Percentiles rank a stretch among this genome's conserved stretches.
These are phyloP conservation scores for Drosophila setosimentum DNA, from an alignment of 2,888 invertebrate species.

Conservation along the genomic window DNA sequence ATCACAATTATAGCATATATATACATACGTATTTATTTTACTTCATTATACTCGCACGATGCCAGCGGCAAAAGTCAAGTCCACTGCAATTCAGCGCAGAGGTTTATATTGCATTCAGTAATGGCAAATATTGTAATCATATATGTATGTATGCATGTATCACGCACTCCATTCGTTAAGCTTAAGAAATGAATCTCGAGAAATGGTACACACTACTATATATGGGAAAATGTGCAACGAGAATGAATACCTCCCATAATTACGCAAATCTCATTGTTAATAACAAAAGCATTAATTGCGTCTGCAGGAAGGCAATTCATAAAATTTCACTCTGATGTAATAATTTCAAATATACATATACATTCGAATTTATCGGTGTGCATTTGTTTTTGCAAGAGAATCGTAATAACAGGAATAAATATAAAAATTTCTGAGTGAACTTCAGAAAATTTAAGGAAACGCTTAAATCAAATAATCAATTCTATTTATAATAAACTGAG, in stretches of 20 bases:
- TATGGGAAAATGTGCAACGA: not conserved
- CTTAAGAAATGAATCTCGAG: constrained; percentile 26
- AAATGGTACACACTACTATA: not conserved
- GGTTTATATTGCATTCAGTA: constrained; percentile 45
- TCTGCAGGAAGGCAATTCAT: not conserved
- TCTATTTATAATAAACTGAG: not conserved
- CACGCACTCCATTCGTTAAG: constrained; percentile 14
- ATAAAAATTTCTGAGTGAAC: not conserved
- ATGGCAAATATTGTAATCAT: constrained; percentile 16
- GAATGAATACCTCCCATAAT: not conserved
- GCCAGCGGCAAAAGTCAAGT: constrained; percentile 23
- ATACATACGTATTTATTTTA: constrained; percentile 69
- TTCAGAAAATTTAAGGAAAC: not conserved
- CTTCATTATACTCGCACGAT: constrained; percentile 60
- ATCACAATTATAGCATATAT: constrained; percentile 71
- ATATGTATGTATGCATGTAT: not conserved
- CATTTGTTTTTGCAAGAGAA: not conserved
- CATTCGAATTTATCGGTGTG: not conserved
- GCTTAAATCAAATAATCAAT: not conserved
- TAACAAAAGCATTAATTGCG: constrained; percentile 1
- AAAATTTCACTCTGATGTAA: not conserved
- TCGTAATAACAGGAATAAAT: not conserved
- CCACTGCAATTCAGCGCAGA: constrained; percentile 35
- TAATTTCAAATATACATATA: not conserved
- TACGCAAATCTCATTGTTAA: constrained; percentile 3